A percentile compares a stretch with the other conserved stretches of the same genome.
Evolutionary conservation across 2,888 invertebrate species (phyloP).

Genomic region (Zygogramma bicolorata): DNA sequence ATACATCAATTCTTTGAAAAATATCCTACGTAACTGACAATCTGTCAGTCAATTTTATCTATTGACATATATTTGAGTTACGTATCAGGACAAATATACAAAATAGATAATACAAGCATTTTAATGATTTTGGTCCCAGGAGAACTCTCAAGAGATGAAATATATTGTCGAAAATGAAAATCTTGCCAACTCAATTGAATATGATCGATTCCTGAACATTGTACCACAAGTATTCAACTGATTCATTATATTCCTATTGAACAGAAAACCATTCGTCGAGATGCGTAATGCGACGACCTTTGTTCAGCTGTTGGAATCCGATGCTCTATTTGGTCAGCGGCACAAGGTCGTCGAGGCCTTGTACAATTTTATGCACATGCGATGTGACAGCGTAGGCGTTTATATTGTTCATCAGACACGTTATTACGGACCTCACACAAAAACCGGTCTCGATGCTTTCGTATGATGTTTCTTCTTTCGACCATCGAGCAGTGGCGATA

Average conservation of each 20-base stretch:
- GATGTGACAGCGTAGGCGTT: conserved; percentile 17
- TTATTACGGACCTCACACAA: conserved; percentile 8
- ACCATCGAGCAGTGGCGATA: not conserved
- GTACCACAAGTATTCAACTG: not conserved
- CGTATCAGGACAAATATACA: too few species aligned
- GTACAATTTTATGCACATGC: conserved; percentile 9
- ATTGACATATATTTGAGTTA: too few species aligned
- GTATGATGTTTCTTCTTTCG: not conserved
- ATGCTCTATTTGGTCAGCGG: conserved; percentile 5
- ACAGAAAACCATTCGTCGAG: not conserved
- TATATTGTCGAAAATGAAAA: too few species aligned
- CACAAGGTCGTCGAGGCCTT: conserved; percentile 2
- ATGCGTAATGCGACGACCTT: conserved; percentile 7
- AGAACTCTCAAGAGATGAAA: too few species aligned
- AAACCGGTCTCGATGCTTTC: conserved; percentile 1
- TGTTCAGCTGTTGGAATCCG: not conserved
- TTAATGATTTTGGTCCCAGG: too few species aligned
- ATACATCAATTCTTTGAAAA: too few species aligned
- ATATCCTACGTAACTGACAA: too few species aligned
- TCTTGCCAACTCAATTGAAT: too few species aligned
- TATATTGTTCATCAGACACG: conserved; percentile 24
- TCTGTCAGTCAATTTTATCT: too few species aligned
- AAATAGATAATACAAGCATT: too few species aligned
- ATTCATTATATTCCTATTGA: not conserved
- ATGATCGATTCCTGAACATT: not conserved